Evolutionary conservation across 2,113 vertebrate genomes (phyloP).

Genomic region (Oreochromis tanganicae): DNA sequence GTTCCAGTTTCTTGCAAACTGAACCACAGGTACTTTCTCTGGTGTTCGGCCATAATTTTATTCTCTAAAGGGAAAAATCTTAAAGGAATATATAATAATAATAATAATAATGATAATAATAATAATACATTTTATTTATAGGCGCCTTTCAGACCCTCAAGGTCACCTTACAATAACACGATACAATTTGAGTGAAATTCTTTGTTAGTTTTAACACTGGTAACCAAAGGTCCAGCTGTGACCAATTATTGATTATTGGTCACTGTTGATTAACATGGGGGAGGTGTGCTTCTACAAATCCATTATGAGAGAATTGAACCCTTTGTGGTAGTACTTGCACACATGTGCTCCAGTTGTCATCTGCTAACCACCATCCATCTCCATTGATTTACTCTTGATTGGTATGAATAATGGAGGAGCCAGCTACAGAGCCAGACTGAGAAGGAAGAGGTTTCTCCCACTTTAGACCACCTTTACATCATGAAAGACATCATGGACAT

Average conservation of each 20-base stretch:
- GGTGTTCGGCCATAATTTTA: neutral
- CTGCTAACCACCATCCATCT: neutral
- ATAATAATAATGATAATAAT: too few relatives aligned
- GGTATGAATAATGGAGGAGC: neutral
- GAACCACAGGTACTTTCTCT: neutral
- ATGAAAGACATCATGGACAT: neutral
- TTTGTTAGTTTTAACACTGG: neutral
- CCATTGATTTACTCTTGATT: slow-evolving; percentile 23
- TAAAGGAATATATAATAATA: neutral
- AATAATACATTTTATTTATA: too few relatives aligned
- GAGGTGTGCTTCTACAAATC: neutral
- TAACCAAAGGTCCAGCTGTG: neutral
- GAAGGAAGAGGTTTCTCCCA: neutral
- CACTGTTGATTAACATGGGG: neutral
- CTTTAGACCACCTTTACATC: neutral
- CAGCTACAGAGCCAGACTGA: neutral
- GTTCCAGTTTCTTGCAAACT: neutral
- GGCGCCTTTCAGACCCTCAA: too few relatives aligned
- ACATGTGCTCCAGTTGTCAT: neutral
- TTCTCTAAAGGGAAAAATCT: neutral
- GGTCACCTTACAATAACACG: too few relatives aligned
- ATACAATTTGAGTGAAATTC: neutral
- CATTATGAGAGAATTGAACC: neutral
- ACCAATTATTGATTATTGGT: neutral
- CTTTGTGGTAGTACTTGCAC: neutral